These are phyloP conservation scores for Merops nubicus DNA, from an alignment of 2,113 vertebrate species.

Conservation along the genomic window DNA sequence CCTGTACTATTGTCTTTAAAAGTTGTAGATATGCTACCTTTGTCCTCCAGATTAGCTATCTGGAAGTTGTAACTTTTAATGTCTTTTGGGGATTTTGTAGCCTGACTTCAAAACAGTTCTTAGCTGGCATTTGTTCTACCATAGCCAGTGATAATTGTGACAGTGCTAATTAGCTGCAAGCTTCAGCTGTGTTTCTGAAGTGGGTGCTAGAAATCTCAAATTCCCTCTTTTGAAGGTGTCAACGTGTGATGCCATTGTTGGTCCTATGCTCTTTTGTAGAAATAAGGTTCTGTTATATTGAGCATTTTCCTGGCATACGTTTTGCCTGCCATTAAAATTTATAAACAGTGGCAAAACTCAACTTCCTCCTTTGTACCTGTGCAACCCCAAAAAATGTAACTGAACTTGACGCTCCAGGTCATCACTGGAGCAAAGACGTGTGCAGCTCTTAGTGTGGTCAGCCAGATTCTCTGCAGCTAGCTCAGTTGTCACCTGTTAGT, in stretches of 20 bases:
- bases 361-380: not conserved
- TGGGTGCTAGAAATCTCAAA: not conserved
- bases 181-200: not conserved
- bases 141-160: not conserved
- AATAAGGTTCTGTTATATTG: not conserved
- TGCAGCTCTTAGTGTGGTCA: not conserved
- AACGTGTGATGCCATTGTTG: not conserved
- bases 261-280: not conserved
- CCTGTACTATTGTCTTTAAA: not conserved
- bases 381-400: not conserved
- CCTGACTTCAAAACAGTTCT: not conserved
- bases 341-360: not conserved
- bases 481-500: not conserved
- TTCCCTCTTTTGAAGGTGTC: not conserved
- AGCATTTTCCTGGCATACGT: not conserved
- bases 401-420: not conserved
- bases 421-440: not conserved
- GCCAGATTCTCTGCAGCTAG: not conserved
- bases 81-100: not conserved
- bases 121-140: not conserved
- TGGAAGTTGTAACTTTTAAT: not conserved
- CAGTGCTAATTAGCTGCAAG: not conserved
- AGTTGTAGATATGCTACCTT: not conserved
- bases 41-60: not conserved
- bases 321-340: not conserved